Percentiles rank a stretch among this genome's conserved stretches.
These are phyloP conservation scores for Delia radicum DNA, from an alignment of 1,140 invertebrate species.

Conservation along the genomic window DNA sequence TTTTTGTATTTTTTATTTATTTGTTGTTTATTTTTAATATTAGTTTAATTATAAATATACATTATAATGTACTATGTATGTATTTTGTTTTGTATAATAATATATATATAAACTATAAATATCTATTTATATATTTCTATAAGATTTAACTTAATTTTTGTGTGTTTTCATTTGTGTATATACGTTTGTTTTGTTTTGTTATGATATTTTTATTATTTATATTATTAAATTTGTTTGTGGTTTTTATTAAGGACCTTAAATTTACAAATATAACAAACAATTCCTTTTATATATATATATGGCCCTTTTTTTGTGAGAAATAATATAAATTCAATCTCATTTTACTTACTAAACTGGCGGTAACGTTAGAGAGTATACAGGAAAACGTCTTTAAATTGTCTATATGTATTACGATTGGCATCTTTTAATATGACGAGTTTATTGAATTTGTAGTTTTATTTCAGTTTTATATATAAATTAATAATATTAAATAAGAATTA, in stretches of 20 bases:
- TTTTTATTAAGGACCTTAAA: conserved; percentile 12
- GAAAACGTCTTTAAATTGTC: conserved; percentile 3
- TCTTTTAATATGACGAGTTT: conserved; percentile 3
- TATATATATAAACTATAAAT: conserved; percentile 25
- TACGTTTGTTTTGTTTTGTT: background rate
- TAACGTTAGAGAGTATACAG: background rate
- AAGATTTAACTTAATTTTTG: conserved; percentile 19
- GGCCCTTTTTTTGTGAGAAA: conserved; percentile 8
- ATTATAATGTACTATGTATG: conserved; percentile 10
- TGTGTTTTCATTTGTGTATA: conserved; percentile 1
- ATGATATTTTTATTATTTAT: background rate
- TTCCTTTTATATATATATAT: conserved; percentile 18
- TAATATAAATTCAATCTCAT: background rate
- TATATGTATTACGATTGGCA: conserved; percentile 16
- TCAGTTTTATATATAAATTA: background rate
- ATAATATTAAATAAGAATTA: background rate
- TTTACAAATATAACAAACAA: conserved; percentile 16
- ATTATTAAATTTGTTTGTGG: background rate
- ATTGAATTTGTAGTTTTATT: background rate
- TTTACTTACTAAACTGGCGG: background rate
- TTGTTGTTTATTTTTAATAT: background rate
- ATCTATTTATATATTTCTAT: background rate
- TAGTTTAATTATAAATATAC: conserved; percentile 20
- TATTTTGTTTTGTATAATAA: background rate
- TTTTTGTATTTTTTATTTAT: background rate